These are phyloP conservation scores for Zonotrichia leucophrys DNA, from an alignment of 2,113 vertebrate genomes.

Conservation along the genomic window DNA sequence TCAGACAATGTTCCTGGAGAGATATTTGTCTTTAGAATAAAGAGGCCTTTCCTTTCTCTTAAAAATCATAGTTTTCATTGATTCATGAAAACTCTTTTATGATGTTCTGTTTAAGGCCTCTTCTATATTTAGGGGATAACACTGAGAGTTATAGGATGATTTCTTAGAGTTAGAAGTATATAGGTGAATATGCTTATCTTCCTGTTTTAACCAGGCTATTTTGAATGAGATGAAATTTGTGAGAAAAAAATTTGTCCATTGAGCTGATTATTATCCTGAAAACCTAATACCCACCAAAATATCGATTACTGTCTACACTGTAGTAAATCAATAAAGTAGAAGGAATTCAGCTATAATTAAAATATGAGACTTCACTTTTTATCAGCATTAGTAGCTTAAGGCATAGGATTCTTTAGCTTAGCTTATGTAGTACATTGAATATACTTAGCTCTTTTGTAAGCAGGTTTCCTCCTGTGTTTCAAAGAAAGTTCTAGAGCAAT, in stretches of 20 bases:
- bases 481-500: neutral
- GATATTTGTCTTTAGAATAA: neutral
- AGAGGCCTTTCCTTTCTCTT: neutral
- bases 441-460: neutral
- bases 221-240: neutral
- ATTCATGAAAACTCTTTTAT: neutral
- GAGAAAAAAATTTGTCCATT: neutral
- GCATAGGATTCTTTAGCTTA: neutral
- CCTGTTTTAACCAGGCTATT: neutral
- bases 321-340: neutral
- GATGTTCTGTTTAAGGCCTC: neutral
- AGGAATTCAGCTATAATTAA: neutral
- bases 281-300: neutral
- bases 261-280: neutral
- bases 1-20: neutral
- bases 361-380: neutral
- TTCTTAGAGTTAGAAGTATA: neutral
- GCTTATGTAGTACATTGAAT: neutral
- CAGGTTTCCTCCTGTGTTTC: neutral
- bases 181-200: neutral
- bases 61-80: neutral
- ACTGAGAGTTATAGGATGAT: neutral
- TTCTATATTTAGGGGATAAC: neutral
- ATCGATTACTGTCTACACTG: neutral
- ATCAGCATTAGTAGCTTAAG: neutral